Base-by-base conservation (phyloP, 2,888 invertebrate genomes). In the Germaria angustata region DNA sequence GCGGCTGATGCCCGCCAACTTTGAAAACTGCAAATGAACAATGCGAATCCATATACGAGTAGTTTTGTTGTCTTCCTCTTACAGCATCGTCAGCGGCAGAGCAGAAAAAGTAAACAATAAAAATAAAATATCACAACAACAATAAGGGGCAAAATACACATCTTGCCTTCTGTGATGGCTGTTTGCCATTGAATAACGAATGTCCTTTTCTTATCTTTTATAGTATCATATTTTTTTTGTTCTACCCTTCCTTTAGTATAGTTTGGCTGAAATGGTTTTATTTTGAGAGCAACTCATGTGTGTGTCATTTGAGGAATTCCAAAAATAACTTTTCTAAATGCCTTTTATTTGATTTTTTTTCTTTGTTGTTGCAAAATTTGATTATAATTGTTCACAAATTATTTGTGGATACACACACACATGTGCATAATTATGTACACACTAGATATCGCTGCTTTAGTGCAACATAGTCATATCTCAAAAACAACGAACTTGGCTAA, bases 311-410 rank as follows among this genome's bases (percentile, higher is more conserved):
- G n/a, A n/a, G n/a, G n/a, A 69, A 63, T 80, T 80, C 44, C 46
- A n/a, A 28, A 59, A 41, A 66, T 53, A 72, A 72, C 61, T 66
- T 79, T 73, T 72, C 72, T 80, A 80, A 80, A 68, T 79, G 66
- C 72, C 65, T 72, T 66, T 79, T 80, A 80, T 53, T 68, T 55
- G 68, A n/a, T n/a, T n/a, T n/a, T n/a, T n/a, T n/a, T n/a, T n/a
- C n/a, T n/a, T n/a, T n/a, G 68, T 44, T 66, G 66, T 79, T 66
- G 44, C 66, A 66, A 66, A 72, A 44, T 34, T 66, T 79, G 49
- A 66, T 66, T 51, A 51, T 36, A 22, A 36, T n/a, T n/a, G n/a
- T n/a, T n/a, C 36, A 13, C 36, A 7, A 3, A 3, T 36, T 13
- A 36, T 36, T 36, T n/a, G n/a, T n/a, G n/a, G n/a, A 2, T 36